A percentile compares a stretch with the other conserved stretches of the same genome.
Evolutionary conservation across 2,113 vertebrate genomes (phyloP).

Genomic region (Callocephalon fimbriatum): DNA sequence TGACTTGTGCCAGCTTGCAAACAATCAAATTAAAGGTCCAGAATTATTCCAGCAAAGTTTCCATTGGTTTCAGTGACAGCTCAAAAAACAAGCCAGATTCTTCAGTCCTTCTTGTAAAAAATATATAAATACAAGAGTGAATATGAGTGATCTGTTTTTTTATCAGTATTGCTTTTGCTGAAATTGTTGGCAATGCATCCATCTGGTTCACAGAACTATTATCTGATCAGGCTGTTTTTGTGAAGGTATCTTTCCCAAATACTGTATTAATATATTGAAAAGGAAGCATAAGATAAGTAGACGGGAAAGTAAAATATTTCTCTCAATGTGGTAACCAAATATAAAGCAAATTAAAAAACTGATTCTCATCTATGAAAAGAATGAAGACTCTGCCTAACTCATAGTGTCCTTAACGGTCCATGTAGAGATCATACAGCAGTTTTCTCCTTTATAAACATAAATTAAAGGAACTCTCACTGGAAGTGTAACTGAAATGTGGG

Average conservation of each 20-base stretch:
- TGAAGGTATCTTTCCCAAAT: background rate
- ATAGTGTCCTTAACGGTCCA: background rate
- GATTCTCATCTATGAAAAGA: background rate
- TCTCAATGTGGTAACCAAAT: background rate
- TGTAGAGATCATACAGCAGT: background rate
- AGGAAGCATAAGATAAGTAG: background rate
- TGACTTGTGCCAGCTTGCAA: background rate
- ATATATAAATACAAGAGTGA: background rate
- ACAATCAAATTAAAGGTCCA: slow-evolving; percentile 22
- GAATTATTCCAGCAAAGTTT: slow-evolving; percentile 11
- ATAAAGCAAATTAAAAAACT: background rate
- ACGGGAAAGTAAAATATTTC: background rate
- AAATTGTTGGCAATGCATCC: background rate
- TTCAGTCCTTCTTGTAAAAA: background rate
- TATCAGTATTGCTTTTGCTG: background rate
- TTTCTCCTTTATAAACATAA: background rate
- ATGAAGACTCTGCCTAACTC: background rate
- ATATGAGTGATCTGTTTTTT: slow-evolving; percentile 10
- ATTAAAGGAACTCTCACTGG: background rate
- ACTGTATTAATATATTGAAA: background rate
- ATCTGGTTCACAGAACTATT: background rate
- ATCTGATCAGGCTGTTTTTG: background rate
- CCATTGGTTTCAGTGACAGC: background rate
- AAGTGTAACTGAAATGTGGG: background rate
- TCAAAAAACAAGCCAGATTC: background rate